These are phyloP conservation scores for Apodemia duryi DNA, from an alignment of 2,888 invertebrate species.

Conservation along the genomic window DNA sequence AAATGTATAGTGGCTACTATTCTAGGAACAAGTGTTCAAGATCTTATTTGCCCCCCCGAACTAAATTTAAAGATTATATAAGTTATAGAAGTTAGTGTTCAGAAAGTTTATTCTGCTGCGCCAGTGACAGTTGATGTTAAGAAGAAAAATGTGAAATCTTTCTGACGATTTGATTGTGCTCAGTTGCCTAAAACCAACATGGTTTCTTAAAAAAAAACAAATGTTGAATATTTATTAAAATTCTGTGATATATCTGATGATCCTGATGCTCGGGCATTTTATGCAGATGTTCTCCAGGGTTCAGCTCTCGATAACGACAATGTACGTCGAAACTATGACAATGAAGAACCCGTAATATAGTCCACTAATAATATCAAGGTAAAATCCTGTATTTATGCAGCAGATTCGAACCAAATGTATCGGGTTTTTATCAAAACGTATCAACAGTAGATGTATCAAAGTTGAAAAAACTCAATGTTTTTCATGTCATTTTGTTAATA, in stretches of 20 bases:
- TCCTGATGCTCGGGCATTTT: constrained; percentile 1
- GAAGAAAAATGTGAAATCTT: constrained; percentile 2
- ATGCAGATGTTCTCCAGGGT: constrained; percentile 7
- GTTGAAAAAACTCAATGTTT: constrained; percentile 4
- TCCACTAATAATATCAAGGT: neutral
- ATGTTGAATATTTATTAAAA: neutral
- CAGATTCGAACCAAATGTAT: neutral
- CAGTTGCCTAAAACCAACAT: neutral
- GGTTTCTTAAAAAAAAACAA: neutral
- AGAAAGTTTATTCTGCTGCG: constrained; percentile 1
- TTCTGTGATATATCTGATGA: neutral
- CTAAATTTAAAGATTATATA: constrained; percentile 6
- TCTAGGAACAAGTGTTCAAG: constrained; percentile 8
- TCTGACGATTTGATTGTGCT: neutral
- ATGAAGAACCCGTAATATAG: constrained; percentile 1
- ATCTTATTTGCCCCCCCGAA: constrained; percentile 1
- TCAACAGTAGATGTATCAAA: constrained; percentile 1
- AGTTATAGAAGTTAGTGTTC: neutral
- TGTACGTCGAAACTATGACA: constrained; percentile 1
- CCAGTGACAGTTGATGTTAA: constrained; percentile 7
- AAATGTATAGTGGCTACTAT: constrained; percentile 6
- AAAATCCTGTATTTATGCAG: neutral
- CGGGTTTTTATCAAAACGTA: constrained; percentile 6
- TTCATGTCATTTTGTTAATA: neutral
- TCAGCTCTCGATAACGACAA: constrained; percentile 6